These are phyloP conservation scores for Agrotis clavis DNA, from an alignment of 2,888 invertebrate species.

Conservation along the genomic window DNA sequence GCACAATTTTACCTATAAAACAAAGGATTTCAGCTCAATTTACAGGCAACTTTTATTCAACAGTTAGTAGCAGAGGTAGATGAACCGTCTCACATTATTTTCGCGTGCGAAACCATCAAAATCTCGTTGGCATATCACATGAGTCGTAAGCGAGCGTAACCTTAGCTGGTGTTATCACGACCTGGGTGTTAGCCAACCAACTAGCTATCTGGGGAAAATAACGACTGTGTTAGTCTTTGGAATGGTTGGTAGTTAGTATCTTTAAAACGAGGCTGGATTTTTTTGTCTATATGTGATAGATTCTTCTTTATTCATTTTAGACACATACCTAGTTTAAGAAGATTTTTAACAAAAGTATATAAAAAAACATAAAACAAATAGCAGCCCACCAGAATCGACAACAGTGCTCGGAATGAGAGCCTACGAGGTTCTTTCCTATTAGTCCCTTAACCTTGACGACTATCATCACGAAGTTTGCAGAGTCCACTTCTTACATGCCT, in stretches of 20 bases:
- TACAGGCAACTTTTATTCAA: conserved; percentile 31
- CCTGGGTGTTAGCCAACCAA: conserved; percentile 73
- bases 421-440: no score
- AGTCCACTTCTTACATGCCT: no score
- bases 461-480: no score
- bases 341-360: no score
- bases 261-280: not conserved
- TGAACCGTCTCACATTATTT: conserved; percentile 41
- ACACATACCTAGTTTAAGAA: no score
- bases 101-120: conserved; percentile 68
- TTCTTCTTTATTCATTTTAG: no score
- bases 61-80: conserved; percentile 19
- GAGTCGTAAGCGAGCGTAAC: conserved; percentile 26
- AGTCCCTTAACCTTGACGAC: no score
- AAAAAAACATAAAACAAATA: no score
- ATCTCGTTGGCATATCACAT: conserved; percentile 67
- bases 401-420: no score
- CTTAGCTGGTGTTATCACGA: conserved; percentile 64
- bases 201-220: conserved; percentile 24
- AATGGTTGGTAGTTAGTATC: not conserved
- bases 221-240: conserved; percentile 17
- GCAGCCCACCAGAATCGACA: no score
- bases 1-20: not conserved
- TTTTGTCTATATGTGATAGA: no score
- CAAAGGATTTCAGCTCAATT: not conserved